Base-by-base conservation (phyloP, 2,113 vertebrate genomes). In the Alces alces region DNA sequence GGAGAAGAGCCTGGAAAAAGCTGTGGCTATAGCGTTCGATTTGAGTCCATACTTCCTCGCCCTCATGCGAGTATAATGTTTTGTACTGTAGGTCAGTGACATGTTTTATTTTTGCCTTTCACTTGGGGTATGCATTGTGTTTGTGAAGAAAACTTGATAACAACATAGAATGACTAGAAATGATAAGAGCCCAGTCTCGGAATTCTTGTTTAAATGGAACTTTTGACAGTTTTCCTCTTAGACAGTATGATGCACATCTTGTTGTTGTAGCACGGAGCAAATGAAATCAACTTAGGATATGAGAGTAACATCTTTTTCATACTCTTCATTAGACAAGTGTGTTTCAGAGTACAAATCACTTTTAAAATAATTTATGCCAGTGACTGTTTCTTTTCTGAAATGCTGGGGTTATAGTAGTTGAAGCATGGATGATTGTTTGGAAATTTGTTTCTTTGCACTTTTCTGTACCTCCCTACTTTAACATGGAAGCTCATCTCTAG, bases 21-120 rank as follows among this genome's bases (percentile, higher is more conserved):
- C 99, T 99, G 99, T 86, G 99, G 99, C 5, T 99, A 99, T 97
- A 99, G 99, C 1, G 99, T 99, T 57, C 99, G 99, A 0, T 99
- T 99, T 16, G 99, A 99, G 97, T 99, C 99, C 0, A 87, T 99
- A 91, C 99, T 99, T 14, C 99, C 99, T 6, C 99, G 99, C 0
- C 99, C 99, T 0, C 99, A 99, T 21, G 99, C 99, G 98, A 99
- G 99, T 60, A 85, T 99, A 28, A 97, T 99, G 76, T 99, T 99
- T 99, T 99, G 99, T 98, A 99, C 99, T 28, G 99, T 99, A 6
- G 99, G 99, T 99, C 98, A 61, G 99, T 98, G 78, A 43, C 70
- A 3, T n/a, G 80, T 57, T 92, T 70, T 78, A 16, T 76, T 82
- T 86, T 80, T 43, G 7, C 54, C 2, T 87, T 76, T 82, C 23